Evolutionary conservation across 2,797 vertebrate genomes (phyloP).

Genomic region (Coregonus ussuriensis): DNA sequence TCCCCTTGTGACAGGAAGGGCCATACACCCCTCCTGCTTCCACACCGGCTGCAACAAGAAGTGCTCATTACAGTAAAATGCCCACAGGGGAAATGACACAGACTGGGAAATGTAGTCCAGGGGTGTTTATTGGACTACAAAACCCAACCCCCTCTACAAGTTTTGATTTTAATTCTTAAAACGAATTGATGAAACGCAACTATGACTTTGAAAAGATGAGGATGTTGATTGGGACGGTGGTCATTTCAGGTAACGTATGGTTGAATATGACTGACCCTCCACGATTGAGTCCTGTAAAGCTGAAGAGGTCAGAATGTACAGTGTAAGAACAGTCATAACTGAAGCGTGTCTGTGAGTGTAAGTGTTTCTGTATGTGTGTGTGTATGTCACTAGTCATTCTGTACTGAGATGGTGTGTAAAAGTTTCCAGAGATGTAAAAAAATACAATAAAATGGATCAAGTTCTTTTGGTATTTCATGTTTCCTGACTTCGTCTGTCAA

Average conservation of each 20-base stretch:
- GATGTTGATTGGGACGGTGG: not conserved
- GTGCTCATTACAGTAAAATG: conserved; percentile 33
- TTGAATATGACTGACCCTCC: conserved; percentile 72
- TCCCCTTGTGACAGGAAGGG: conserved; percentile 28
- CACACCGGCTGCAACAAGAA: conserved; percentile 20
- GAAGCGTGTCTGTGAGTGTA: conserved; percentile 49
- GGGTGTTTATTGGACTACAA: conserved; percentile 30
- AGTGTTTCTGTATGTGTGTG: conserved; percentile 34
- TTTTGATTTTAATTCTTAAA: conserved; percentile 3
- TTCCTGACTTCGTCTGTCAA: not conserved
- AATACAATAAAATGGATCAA: conserved; percentile 85
- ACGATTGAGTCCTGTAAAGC: conserved; percentile 38
- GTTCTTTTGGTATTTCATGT: conserved; percentile 77
- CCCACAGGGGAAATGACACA: conserved; percentile 15
- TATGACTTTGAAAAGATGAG: conserved; percentile 9
- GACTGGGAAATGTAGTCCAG: conserved; percentile 21
- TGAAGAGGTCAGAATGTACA: conserved; percentile 27
- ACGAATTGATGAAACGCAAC: conserved; percentile 9
- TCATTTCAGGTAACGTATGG: not conserved
- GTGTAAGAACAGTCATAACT: conserved; percentile 71
- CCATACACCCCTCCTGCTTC: not conserved
- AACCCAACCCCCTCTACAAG: not conserved
- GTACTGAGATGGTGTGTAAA: conserved; percentile 77
- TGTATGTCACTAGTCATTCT: conserved; percentile 63
- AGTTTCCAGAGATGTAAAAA: conserved; percentile 66